A percentile compares a stretch with the other conserved stretches of the same genome.
Conservation (phyloP, 2,888 invertebrate species). For the Matsumyia berberina region DNA sequence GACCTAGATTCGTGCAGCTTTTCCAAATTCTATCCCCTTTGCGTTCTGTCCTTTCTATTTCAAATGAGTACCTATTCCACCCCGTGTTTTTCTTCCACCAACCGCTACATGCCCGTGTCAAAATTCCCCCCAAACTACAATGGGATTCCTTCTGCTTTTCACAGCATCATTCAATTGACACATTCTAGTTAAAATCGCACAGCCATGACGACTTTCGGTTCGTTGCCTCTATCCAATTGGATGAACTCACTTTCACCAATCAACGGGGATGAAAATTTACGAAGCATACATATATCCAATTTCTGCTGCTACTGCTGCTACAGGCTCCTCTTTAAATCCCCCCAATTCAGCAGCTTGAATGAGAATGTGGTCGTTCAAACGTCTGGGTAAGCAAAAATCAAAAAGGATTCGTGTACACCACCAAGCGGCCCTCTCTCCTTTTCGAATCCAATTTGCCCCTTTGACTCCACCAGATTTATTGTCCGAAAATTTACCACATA, state of each 20-base stretch:
- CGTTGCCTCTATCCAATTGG: slow-evolving; percentile 72
- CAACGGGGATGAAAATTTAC: slow-evolving; percentile 74
- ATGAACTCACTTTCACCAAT: slow-evolving; percentile 76
- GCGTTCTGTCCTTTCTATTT: neutral
- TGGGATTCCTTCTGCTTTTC: slow-evolving; percentile 22
- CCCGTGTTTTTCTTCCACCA: neutral
- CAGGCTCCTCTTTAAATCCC: slow-evolving; percentile 8
- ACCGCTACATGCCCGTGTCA: neutral
- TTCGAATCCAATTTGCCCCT: slow-evolving; percentile 50
- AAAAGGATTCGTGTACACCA: slow-evolving; percentile 54
- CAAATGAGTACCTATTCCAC: neutral
- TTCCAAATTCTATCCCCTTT: no score
- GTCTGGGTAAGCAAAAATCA: slow-evolving; percentile 69
- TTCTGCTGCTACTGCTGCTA: slow-evolving; percentile 36
- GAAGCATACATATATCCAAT: slow-evolving; percentile 70
- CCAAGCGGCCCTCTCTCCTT: neutral
- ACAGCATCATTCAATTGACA: slow-evolving; percentile 68
- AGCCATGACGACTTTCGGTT: slow-evolving; percentile 70
- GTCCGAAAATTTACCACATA: slow-evolving; percentile 56
- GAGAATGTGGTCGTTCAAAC: slow-evolving; percentile 46
- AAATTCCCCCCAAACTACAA: neutral
- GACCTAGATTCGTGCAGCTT: no score
- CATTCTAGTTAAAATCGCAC: slow-evolving; percentile 73
- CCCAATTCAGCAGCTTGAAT: slow-evolving; percentile 2
- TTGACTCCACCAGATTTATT: slow-evolving; percentile 66